Evolutionary conservation across 2,113 vertebrate species (phyloP).

Genomic region (Phalacrocorax carbo): DNA sequence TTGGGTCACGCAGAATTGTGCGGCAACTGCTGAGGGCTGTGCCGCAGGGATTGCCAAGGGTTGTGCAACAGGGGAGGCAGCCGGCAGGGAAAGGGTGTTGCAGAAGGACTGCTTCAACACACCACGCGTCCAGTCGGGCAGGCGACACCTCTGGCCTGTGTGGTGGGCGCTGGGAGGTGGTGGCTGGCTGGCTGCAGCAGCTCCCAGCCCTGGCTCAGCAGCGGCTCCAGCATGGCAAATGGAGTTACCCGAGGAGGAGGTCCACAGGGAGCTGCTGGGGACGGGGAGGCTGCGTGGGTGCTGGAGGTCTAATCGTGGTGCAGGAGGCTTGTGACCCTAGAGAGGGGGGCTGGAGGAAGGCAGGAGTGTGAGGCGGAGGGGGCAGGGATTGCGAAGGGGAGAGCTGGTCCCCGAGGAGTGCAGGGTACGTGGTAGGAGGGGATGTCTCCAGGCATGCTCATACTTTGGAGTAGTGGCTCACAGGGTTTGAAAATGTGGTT

Average conservation of each 20-base stretch:
- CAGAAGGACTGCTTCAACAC: background rate
- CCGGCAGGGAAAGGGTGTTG: background rate
- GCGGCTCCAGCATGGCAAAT: background rate
- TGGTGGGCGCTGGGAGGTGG: background rate
- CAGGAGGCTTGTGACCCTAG: background rate
- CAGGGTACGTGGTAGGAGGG: background rate
- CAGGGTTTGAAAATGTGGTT: rapidly evolving
- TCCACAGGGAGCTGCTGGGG: background rate
- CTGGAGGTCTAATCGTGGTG: rapidly evolving
- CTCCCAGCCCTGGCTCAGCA: background rate
- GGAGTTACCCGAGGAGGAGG: background rate
- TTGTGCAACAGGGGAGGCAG: background rate
- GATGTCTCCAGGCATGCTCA: background rate
- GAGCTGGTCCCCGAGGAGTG: background rate
- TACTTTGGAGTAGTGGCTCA: background rate
- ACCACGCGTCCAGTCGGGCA: rapidly evolving
- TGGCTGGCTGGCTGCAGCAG: background rate
- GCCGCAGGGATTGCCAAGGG: background rate
- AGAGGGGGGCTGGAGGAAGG: background rate
- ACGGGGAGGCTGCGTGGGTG: rapidly evolving
- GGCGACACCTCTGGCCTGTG: rapidly evolving
- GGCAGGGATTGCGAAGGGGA: background rate
- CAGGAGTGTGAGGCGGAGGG: background rate
- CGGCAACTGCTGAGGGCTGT: background rate
- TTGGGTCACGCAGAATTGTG: background rate